Conservation (phyloP, 1,140 invertebrate species). For the Drosophila pachea region DNA sequence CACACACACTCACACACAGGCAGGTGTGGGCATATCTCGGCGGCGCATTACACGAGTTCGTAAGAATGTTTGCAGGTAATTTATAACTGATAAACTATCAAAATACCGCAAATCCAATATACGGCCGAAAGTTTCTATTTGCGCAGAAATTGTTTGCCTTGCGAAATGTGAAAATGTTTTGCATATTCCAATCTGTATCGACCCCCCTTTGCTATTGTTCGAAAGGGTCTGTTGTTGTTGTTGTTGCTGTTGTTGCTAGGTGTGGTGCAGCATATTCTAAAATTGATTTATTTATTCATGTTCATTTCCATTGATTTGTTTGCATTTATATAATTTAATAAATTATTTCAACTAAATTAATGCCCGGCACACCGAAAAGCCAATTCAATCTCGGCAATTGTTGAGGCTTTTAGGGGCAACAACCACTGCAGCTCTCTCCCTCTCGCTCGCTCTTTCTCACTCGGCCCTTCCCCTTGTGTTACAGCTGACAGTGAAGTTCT, state of each 20-base stretch:
- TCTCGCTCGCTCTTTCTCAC: background rate
- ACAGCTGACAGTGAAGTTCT: too few relatives aligned
- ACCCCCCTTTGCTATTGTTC: slow-evolving; percentile 19
- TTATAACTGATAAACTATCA: slow-evolving; percentile 52
- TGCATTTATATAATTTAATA: slow-evolving; percentile 67
- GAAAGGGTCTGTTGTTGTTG: slow-evolving; percentile 34
- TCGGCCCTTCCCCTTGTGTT: too few relatives aligned
- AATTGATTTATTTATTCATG: slow-evolving; percentile 73
- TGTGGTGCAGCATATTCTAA: slow-evolving; percentile 54
- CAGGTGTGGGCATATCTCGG: background rate
- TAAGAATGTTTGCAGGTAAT: slow-evolving; percentile 29
- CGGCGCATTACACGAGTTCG: background rate
- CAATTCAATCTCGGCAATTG: slow-evolving; percentile 19
- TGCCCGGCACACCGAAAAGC: slow-evolving; percentile 26
- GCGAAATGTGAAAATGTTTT: slow-evolving; percentile 46
- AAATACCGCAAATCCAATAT: slow-evolving; percentile 46
- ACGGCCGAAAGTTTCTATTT: slow-evolving; percentile 38
- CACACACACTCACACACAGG: background rate
- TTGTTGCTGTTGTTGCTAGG: slow-evolving; percentile 32
- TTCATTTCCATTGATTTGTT: slow-evolving; percentile 48
- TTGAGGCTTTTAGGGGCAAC: background rate
- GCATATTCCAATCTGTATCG: slow-evolving; percentile 40
- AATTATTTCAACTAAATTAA: slow-evolving; percentile 69
- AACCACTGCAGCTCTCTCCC: background rate
- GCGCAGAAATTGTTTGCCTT: slow-evolving; percentile 34